Base-by-base conservation (phyloP, 2,797 vertebrate species). In the Gymnocypris eckloni region DNA sequence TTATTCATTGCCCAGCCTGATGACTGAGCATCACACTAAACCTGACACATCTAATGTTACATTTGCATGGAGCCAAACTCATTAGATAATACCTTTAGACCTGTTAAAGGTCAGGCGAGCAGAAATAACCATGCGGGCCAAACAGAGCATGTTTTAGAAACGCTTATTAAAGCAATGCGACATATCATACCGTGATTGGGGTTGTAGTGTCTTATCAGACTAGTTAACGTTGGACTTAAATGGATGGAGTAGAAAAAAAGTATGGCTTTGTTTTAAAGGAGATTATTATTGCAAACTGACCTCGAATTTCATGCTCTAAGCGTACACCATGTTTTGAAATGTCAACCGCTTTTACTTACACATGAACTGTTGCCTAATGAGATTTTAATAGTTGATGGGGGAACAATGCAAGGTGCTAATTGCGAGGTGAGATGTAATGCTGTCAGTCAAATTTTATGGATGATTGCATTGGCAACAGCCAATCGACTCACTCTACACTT, bases 1-100 rank as follows among this genome's bases (percentile, higher is more conserved):
- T 86, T 81, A 86, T 86, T 86, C 78, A 81, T 86, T 39, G 41
- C 25, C 45, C 78, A 16, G 59, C 56, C 69, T 85, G 84, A 86
- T 86, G 84, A 73, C 77, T 52, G 45, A 66, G 77, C 11, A 16
- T 43, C 84, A 86, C 77, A 48, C 78, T 86, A 80, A 86, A 81
- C 84, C 45, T 64, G 56, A 86, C 78, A 81, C 69, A 81, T 78
- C 78, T 73, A 69, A n/a, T 86, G 78, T 86, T 80, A 80, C 79
- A 82, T 86, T 88, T 88, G 79, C 87, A 85, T 85, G 11, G 52
- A 89, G 87, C 78, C 87, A 80, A 69, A 86, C 79, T 88, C 89
- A 88, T 89, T 88, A 89, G 69, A 67, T 71, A 81, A 70, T 73
- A 70, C 72, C 86, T 83, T 66, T 66, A 61, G 52, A 79, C 15